These are phyloP conservation scores for Mormyrus proboscirostris DNA, from an alignment of 2,797 vertebrate species.

Conservation along the genomic window DNA sequence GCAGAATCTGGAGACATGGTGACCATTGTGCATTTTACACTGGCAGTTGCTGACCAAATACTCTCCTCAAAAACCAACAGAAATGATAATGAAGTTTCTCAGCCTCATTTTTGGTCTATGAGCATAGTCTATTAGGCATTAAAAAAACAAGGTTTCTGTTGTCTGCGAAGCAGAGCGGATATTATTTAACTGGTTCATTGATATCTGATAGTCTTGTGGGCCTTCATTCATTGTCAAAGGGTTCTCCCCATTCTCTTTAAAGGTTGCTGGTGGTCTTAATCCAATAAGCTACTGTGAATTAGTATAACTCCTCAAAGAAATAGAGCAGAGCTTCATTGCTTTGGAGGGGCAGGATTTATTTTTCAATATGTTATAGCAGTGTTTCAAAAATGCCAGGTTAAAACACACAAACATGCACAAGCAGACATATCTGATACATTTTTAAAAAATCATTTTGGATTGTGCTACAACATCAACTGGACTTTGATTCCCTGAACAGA, in stretches of 20 bases:
- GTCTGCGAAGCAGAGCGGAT: neutral
- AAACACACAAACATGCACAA: neutral
- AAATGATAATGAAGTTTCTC: neutral
- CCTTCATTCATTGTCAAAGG: neutral
- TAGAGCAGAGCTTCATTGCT: neutral
- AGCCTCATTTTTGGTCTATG: neutral
- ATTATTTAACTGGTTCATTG: neutral
- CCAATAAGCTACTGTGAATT: no score
- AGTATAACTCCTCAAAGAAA: neutral
- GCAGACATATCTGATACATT: neutral
- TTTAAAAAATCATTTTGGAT: neutral
- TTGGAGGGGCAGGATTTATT: slow-evolving; percentile 17
- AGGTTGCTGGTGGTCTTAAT: neutral
- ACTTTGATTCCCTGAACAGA: neutral
- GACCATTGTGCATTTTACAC: neutral
- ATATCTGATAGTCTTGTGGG: neutral
- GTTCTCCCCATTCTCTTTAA: neutral
- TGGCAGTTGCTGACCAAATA: neutral
- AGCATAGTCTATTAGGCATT: neutral
- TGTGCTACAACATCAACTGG: neutral
- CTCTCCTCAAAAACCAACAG: neutral
- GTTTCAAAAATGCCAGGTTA: neutral
- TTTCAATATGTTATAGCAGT: neutral
- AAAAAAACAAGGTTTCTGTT: neutral
- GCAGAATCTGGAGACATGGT: neutral